Evolutionary conservation across 2,797 vertebrate species (phyloP).

Genomic region (Dromococcyx pavoninus): DNA sequence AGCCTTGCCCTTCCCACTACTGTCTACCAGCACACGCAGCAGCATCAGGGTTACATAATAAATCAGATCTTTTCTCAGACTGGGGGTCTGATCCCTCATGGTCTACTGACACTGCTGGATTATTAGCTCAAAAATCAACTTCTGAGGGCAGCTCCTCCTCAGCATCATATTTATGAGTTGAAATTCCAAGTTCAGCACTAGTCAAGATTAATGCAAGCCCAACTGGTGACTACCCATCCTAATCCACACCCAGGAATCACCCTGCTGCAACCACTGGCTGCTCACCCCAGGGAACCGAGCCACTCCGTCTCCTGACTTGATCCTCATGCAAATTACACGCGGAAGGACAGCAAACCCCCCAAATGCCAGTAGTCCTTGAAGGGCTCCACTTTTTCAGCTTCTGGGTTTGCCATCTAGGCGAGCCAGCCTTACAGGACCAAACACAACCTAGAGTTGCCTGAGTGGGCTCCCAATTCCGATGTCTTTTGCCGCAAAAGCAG

Average conservation of each 20-base stretch:
- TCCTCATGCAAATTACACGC: fast-evolving
- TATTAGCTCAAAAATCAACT: not conserved
- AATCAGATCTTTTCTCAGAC: not conserved
- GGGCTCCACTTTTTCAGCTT: not conserved
- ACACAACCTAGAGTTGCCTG: not conserved
- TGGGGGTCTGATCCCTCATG: not conserved
- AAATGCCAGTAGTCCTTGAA: fast-evolving
- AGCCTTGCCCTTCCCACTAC: not conserved
- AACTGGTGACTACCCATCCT: not conserved
- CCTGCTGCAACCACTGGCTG: not conserved
- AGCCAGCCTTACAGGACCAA: no score
- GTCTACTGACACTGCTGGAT: not conserved
- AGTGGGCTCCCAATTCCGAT: not conserved
- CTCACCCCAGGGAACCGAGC: not conserved
- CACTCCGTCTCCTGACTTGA: not conserved
- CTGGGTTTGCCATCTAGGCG: no score
- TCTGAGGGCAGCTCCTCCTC: not conserved
- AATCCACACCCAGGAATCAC: fast-evolving
- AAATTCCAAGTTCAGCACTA: not conserved
- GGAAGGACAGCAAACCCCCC: not conserved
- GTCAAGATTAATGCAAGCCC: not conserved
- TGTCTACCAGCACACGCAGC: not conserved
- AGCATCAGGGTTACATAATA: not conserved
- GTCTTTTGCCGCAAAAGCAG: not conserved
- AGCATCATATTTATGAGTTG: not conserved